Evolutionary conservation across 2,113 vertebrate genomes (phyloP).

Genomic region (Sylvilagus bachmani): DNA sequence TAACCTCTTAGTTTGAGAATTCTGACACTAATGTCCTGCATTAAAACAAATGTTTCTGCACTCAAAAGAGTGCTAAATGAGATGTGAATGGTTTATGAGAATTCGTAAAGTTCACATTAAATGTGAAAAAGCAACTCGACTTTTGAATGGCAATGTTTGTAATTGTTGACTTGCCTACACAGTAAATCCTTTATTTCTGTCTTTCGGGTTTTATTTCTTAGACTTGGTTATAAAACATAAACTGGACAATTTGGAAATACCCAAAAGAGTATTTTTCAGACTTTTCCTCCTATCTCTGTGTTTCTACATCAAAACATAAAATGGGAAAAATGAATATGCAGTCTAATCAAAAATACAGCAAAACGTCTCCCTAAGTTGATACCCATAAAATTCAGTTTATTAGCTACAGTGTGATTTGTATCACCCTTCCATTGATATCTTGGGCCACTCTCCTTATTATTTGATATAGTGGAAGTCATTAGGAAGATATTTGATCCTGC

Average conservation of each 20-base stretch:
- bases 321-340: slow-evolving; percentile 47
- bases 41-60: slow-evolving; percentile 67
- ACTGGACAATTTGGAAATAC: slow-evolving; percentile 31
- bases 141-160: slow-evolving; percentile 48
- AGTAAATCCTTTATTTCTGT: slow-evolving; percentile 61
- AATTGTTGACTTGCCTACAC: slow-evolving; percentile 32
- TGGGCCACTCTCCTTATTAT: not conserved
- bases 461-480: not conserved
- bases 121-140: slow-evolving; percentile 12
- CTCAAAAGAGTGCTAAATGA: slow-evolving; percentile 65
- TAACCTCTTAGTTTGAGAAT: slow-evolving; percentile 65
- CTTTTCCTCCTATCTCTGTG: not conserved
- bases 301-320: slow-evolving; percentile 56
- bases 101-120: slow-evolving; percentile 73
- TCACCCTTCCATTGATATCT: slow-evolving; percentile 17
- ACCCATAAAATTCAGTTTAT: slow-evolving; percentile 52
- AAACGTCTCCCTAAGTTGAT: slow-evolving; percentile 3
- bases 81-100: slow-evolving; percentile 60
- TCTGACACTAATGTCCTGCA: slow-evolving; percentile 46
- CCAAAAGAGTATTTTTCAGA: not conserved
- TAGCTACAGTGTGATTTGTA: slow-evolving; percentile 21
- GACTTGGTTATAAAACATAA: slow-evolving; percentile 45
- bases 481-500: not conserved
- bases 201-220: slow-evolving; percentile 43
- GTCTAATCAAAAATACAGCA: not conserved